Conservation (phyloP, 2,113 vertebrate species). For the Colossoma macropomum region DNA sequence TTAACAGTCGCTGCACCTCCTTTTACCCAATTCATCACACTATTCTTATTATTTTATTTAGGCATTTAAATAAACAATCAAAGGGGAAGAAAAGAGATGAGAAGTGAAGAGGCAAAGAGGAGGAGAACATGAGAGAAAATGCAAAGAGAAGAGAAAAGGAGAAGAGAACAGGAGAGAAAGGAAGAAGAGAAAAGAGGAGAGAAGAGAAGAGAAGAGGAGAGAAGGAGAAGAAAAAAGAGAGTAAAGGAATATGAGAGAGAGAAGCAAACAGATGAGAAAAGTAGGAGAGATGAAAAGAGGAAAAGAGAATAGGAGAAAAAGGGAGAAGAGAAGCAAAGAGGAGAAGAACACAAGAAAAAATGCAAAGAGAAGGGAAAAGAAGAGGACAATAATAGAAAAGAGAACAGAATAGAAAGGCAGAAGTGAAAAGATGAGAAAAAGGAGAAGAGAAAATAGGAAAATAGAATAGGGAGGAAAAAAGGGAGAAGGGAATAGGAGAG, state of each 20-base stretch:
- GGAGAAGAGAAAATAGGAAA: not conserved
- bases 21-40: not conserved
- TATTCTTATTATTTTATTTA: not conserved
- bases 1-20: not conserved
- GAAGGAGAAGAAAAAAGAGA: not conserved
- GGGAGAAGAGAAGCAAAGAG: no score
- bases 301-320: no score
- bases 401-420: not conserved
- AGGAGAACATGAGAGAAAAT: no score
- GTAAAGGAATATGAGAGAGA: no score
- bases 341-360: no score
- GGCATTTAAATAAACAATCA: not conserved
- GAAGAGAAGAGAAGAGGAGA: not conserved
- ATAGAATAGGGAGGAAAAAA: no score
- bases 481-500: no score
- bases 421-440: not conserved
- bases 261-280: no score
- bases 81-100: not conserved
- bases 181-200: not conserved
- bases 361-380: not conserved
- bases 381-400: not conserved
- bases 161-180: no score
- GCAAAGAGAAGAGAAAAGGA: no score
- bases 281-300: no score
- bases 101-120: not conserved